Evolutionary conservation across 2,797 vertebrate genomes (phyloP), one percentile per base, ranked within the genome.

Genomic region (Orestias chungarensis): DNA sequence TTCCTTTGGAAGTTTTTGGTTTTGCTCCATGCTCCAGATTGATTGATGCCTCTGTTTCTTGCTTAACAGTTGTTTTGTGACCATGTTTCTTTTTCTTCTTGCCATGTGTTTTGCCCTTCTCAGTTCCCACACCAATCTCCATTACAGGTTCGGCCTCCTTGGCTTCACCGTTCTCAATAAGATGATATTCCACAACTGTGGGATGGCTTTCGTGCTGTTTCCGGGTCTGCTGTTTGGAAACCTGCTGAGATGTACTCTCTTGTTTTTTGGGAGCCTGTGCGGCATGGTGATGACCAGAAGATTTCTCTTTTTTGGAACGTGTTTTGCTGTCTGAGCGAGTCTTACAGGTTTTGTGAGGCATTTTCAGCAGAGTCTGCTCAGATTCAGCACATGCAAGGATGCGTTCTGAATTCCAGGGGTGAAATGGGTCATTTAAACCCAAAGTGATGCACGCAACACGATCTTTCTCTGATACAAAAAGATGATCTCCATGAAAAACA

Each of bases 11-110:
- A 0, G 66, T 79, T 73, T 92, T 92, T 44, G 84, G 75, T 75
- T 86, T 87, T 5, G 82, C 80, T 75, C 74, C 83, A 7, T 85
- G 91, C 50, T 90, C 91, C 42, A 69, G 75, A 17, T 91, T 85
- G 35, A 14, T 65, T 42, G 64, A 71, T 0, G 87, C 73, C 52
- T 93, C 92, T 1, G 3, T 85, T 7, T 65, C 83, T 0, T 18
- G 66, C 54, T 92, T 93, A 1, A 18, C 31, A 1, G 72, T n/a
- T 59, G 70, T 57, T 4, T 69, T 86, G 55, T 88, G 91, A 31
- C 47, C 25, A 4, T 91, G 90, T 76, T 94, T 95, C 87, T 95
- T 95, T 78, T 95, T 95, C 86, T 94, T 95, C 76, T 93, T 95
- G n/a, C 90, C 74, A 0, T 92, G 91, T 2, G 77, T 4, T 83